Evolutionary conservation across 1,140 invertebrate species (phyloP).

Genomic region (Aphelenchoides avenae): DNA sequence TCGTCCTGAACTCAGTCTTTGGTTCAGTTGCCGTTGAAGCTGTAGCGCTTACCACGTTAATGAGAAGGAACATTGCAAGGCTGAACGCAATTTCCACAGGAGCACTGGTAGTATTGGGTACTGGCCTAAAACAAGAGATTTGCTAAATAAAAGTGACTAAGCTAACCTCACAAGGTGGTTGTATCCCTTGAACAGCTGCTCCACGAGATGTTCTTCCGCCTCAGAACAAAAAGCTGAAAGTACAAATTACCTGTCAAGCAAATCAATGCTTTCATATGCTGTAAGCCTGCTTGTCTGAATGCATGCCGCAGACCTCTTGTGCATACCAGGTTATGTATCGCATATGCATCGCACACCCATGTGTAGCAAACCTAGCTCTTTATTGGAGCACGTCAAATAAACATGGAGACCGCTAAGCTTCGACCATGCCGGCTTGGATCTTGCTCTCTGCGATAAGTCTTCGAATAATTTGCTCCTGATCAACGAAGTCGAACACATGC

Average conservation of each 20-base stretch:
- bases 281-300: neutral
- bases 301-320: too few species aligned
- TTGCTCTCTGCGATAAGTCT: conserved; percentile 72
- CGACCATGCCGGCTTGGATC: conserved; percentile 14
- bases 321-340: too few species aligned
- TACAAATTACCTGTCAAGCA: neutral
- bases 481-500: conserved; percentile 96
- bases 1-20: conserved; percentile 39
- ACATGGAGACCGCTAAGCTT: neutral
- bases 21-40: neutral
- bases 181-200: conserved; percentile 94
- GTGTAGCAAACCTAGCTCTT: too few species aligned
- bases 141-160: too few species aligned
- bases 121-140: too few species aligned
- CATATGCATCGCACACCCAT: too few species aligned
- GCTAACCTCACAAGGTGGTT: conserved; percentile 99
- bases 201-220: conserved; percentile 88
- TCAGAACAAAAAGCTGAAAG: conserved; percentile 66
- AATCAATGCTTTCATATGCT: neutral
- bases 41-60: conserved; percentile 81
- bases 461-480: conserved; percentile 91
- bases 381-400: neutral
- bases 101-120: conserved; percentile 79
- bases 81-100: conserved; percentile 86
- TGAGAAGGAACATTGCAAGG: conserved; percentile 93